A percentile compares a stretch with the other conserved stretches of the same genome.
Evolutionary conservation across 2,113 vertebrate species (phyloP).

Genomic region (Patagioenas fasciata): DNA sequence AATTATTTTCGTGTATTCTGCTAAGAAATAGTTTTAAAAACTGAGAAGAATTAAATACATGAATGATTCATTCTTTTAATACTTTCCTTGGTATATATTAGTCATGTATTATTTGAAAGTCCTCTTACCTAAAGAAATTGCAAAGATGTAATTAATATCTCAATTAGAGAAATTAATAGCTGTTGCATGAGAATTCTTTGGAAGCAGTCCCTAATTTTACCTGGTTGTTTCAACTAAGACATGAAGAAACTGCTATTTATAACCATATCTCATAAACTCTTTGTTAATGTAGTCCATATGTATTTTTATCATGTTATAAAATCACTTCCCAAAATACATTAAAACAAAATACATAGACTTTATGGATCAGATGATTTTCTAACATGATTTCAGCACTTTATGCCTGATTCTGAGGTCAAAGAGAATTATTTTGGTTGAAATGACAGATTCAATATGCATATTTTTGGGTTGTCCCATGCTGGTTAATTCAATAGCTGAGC

Average conservation of each 20-base stretch:
- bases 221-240: background rate
- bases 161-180: slow-evolving; percentile 32
- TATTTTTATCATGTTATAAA: background rate
- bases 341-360: background rate
- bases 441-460: slow-evolving; percentile 1
- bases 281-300: background rate
- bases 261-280: background rate
- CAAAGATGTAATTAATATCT: slow-evolving; percentile 42
- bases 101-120: slow-evolving; percentile 12
- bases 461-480: slow-evolving; percentile 26
- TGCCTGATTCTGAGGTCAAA: background rate
- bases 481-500: slow-evolving; percentile 35
- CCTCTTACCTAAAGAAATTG: background rate
- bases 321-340: background rate
- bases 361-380: background rate
- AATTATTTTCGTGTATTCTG: background rate
- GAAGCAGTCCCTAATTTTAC: slow-evolving; percentile 12
- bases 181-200: background rate
- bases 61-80: background rate
- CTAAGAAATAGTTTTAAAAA: background rate
- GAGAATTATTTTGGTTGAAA: slow-evolving; percentile 14
- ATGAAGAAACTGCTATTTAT: background rate
- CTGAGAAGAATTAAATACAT: background rate
- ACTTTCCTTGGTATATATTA: background rate
- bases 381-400: background rate